Base-by-base conservation (phyloP, 2,888 invertebrate species). In the Melinopterus prodromus region DNA sequence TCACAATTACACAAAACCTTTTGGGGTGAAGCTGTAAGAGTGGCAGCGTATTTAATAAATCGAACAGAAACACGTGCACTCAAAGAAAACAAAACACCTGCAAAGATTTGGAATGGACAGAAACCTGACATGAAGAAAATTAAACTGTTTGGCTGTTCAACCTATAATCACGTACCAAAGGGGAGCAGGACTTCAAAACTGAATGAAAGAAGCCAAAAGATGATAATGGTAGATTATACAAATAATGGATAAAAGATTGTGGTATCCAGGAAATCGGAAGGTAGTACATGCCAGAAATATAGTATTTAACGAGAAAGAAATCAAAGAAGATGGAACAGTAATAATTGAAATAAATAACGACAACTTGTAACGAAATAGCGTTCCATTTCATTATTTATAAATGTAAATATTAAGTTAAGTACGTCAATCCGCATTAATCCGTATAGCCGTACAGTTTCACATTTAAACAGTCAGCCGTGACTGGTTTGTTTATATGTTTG, bases 101-200 rank as follows among this genome's bases (percentile, higher is more conserved):
- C 36, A 38, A n/a, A 77, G 6, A 6, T 77, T 38, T 77, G 77
- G 77, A n/a, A 53, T 36, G 38, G 53, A 16, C 16, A 6, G 9
- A 37, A 35, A 53, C 36, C 26, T 4, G 69, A 77, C 26, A 69
- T 77, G 69, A 53, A 35, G 16, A 77, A 69, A 38, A 38, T 77
- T 7, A 77, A 70, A 70, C 7, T 78, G 15, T 78, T 78, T 76
- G 38, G 78, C 35, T 78, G 75, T 72, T 14, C 35, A 15, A 16
- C 37, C 6, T 53, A 36, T 69, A n/a, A 72, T 38, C 35, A 69
- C 71, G 37, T 76, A 76, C 76, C 38, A 53, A 76, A 76, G 15
- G 76, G 53, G 69, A 26, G 53, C 36, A 72, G 26, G 16, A 72
- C 35, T 6, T 72, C 72, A 72, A 72, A 72, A 72, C 16, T 72